Base-by-base conservation (phyloP, 2,888 invertebrate species). In the Dioctria rufipes region DNA sequence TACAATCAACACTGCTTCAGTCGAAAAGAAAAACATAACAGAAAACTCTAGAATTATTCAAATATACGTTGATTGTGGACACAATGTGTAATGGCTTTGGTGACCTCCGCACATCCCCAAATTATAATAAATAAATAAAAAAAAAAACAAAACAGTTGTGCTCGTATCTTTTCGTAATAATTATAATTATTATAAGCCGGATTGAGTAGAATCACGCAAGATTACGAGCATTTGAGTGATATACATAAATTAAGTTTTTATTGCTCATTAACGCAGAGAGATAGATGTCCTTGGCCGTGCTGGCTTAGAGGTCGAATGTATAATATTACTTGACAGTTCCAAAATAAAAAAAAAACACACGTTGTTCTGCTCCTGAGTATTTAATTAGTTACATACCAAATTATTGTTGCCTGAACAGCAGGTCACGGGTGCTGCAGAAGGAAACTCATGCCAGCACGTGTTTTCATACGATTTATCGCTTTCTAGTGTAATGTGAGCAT, bases 281-380 rank as follows among this genome's bases (percentile, higher is more conserved):
- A 25, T 25, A 25, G 25, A 54, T 60, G 60, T 75, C 73, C 73
- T 75, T 75, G 73, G 73, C 58, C 9, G 60, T 75, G 60, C 25
- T 5, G 60, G 58, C 42, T 60, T 58, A 60, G 43, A 75, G 73
- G 73, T 75, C 73, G 25, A 43, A 54, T 1, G 25, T 25, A 25
- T 25, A 25, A 25, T 25, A 25, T 25, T 25, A 25, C 25, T 25
- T 2, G 0, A 25, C 25, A 25, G 25, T 25, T 25, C 2, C 25
- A 25, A 25, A 25, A 25, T 1, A 25, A 25, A 25, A 25, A 25
- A 25, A 25, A 25, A 25, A 25, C 0, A 25, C 25, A 1, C 25
- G 25, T 25, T 25, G 25, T 25, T 25, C 25, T 25, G 0, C 25
- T 25, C 25, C 25, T 25, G 25, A 25, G 1, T 25, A 2, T 25